Base-by-base conservation (phyloP, 2,888 invertebrate genomes). In the Homarus gammarus region DNA sequence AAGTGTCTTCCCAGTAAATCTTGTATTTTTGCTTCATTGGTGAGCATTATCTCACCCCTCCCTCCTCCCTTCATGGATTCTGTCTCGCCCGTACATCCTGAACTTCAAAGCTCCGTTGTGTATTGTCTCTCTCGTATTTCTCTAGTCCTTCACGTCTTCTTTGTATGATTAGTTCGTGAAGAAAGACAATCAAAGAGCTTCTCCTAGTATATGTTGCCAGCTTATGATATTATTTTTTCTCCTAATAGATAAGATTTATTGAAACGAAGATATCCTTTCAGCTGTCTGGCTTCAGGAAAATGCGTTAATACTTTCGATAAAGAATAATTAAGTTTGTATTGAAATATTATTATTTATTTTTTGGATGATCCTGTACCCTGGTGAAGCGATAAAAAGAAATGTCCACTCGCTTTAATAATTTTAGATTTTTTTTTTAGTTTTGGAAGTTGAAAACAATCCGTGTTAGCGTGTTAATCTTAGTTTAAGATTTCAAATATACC, bases 181-280 rank as follows among this genome's bases (percentile, higher is more conserved):
- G 44, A 75, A 75, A 75, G 75, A 75, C 75, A 75, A 75, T 75
- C 75, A 75, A 27, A 75, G 75, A 38, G 49, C n/a, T 40, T 49
- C 31, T 73, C 27, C 40, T 75, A 64, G 75, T 10, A 31, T 75
- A 75, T n/a, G n/a, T 75, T 27, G 5, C 75, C 1, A 33, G 27
- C 49, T 75, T 75, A 27, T 75, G 15, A n/a, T 0, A 38, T 72
- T 72, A 22, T 64, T 27, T 70, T 22, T 31, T 40, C n/a, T 44
- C n/a, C 0, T 27, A 27, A 64, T 64, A 27, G 6, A 5, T 64
- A 64, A 64, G 31, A 64, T 64, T 64, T 64, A 64, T 22, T 64
- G 6, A 64, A 27, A n/a, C n/a, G n/a, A n/a, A n/a, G n/a, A n/a
- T 31, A 3, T 64, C 22, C 22, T 56, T 5, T 12, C 1, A 56